phyloP scores from a whole-genome alignment of 2,888 invertebrate genomes.

The Ennomos fuscantarius region DNA sequence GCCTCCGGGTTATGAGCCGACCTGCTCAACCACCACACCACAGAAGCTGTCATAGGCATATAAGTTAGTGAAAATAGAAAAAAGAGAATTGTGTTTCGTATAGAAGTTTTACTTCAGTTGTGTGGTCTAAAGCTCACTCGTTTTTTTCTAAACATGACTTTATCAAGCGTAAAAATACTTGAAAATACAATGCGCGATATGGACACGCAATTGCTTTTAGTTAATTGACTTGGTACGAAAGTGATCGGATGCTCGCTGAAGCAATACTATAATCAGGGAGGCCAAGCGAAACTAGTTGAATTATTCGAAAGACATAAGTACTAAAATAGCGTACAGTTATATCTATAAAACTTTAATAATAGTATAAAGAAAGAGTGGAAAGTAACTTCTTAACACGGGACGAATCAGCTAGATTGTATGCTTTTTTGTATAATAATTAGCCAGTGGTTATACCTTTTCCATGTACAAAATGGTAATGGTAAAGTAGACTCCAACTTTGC shows the following conservation, averaged over 20 bases:
- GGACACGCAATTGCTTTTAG: conserved; percentile 18
- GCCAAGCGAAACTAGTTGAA: not conserved
- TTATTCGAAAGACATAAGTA: conserved; percentile 1
- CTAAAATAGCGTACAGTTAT: conserved; percentile 2
- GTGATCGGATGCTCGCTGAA: not conserved
- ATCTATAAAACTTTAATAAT: conserved; percentile 11
- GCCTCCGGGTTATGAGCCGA: no score
- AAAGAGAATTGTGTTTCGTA: no score
- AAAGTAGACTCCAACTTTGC: no score
- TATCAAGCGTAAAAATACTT: conserved; percentile 32
- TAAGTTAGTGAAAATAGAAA: no score
- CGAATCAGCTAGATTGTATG: no score
- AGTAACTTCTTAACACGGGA: conserved; percentile 8
- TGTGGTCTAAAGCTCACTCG: no score
- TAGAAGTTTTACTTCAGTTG: no score
- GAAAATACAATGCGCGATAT: conserved; percentile 29
- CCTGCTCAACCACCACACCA: no score
- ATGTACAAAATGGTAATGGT: no score
- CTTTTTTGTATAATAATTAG: no score
- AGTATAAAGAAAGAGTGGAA: not conserved
- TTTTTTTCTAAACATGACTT: conserved; percentile 28
- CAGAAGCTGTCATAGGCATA: no score
- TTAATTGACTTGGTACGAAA: conserved; percentile 8
- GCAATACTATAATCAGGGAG: conserved; percentile 7
- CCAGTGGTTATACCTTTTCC: no score